phyloP scores from a whole-genome alignment of 1,140 invertebrate genomes.

The Drosophila ananassae region DNA sequence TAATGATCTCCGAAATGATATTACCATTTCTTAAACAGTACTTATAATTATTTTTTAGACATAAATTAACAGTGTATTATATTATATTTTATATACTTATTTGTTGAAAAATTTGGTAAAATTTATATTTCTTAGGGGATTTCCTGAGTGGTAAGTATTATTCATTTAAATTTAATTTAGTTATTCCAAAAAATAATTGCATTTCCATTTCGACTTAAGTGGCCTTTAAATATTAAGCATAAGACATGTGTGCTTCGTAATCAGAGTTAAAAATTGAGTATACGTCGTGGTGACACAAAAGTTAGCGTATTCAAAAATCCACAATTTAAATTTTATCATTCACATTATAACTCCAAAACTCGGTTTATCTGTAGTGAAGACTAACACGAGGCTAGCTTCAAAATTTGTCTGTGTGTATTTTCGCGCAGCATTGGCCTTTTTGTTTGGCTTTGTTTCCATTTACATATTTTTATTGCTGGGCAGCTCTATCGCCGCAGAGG shows the following conservation, averaged over 20 bases:
- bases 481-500: background rate
- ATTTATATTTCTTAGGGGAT: too few relatives aligned
- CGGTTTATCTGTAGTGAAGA: constrained; percentile 28
- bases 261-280: background rate
- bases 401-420: constrained; percentile 33
- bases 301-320: background rate
- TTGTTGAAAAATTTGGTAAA: too few relatives aligned
- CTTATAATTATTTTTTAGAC: background rate
- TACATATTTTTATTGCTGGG: constrained; percentile 73
- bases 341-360: constrained; percentile 11
- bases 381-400: constrained; percentile 56
- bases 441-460: constrained; percentile 68
- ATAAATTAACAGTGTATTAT: background rate
- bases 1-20: too few relatives aligned
- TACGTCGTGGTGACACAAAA: background rate
- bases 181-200: background rate
- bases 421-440: constrained; percentile 78
- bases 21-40: too few relatives aligned
- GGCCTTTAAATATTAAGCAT: background rate
- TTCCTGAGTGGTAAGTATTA: too few relatives aligned
- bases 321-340: background rate
- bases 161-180: too few relatives aligned
- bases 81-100: background rate
- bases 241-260: background rate
- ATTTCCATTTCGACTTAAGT: background rate